Conservation (phyloP, 2,797 vertebrate species). For the Sarcoramphus papa region DNA sequence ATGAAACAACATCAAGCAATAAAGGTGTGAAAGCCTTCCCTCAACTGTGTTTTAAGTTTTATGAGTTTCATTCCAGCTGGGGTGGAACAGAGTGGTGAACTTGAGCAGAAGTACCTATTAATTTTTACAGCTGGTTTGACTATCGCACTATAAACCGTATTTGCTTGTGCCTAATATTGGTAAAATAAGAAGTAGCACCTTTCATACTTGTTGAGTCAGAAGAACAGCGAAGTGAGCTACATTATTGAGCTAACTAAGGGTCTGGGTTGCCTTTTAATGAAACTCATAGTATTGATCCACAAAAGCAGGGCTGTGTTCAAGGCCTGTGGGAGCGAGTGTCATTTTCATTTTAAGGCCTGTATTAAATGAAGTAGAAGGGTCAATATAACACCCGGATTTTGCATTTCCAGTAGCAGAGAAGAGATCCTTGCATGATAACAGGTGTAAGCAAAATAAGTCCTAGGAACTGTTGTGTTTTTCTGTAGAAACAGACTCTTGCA, state of each 20-base stretch:
- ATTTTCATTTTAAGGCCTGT: background rate
- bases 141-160: accelerated
- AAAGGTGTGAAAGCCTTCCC: background rate
- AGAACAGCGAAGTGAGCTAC: background rate
- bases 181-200: background rate
- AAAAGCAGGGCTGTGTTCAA: background rate
- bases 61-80: background rate
- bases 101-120: background rate
- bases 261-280: background rate
- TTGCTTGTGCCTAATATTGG: background rate
- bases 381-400: background rate
- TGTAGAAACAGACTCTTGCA: background rate
- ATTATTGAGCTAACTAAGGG: background rate
- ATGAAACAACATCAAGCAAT: background rate
- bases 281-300: background rate
- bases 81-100: background rate
- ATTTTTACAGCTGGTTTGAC: background rate
- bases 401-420: background rate
- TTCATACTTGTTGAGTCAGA: background rate
- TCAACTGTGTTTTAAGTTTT: background rate
- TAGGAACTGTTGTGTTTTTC: background rate
- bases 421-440: background rate
- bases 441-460: background rate
- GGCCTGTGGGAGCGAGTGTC: background rate
- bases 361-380: background rate